These are phyloP conservation scores for Petrophora chlorosata DNA, from an alignment of 2,888 invertebrate genomes.

Conservation along the genomic window DNA sequence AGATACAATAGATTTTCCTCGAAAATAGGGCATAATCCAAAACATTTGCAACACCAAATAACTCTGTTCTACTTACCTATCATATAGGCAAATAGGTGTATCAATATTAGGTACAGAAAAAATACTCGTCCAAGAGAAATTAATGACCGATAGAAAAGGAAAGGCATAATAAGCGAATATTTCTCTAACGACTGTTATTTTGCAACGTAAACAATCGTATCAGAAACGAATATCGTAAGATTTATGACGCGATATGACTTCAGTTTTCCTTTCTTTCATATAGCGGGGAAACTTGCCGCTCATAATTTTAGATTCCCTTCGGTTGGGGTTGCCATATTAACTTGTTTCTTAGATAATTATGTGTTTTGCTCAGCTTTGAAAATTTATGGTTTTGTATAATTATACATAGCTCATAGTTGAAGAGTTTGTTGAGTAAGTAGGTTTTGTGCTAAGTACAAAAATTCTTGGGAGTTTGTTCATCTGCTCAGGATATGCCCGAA, in stretches of 20 bases:
- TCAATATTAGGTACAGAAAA: background rate
- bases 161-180: constrained; percentile 35
- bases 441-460: too few relatives aligned
- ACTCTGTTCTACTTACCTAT: background rate
- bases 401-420: too few relatives aligned
- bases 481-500: too few relatives aligned
- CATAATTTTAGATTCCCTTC: constrained; percentile 33
- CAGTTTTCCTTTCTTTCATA: constrained; percentile 69
- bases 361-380: background rate
- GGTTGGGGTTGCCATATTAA: constrained; percentile 16
- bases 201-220: constrained; percentile 56
- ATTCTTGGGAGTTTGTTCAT: too few relatives aligned
- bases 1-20: too few relatives aligned
- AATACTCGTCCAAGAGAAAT: constrained; percentile 11
- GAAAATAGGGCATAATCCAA: too few relatives aligned
- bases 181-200: constrained; percentile 47
- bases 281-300: constrained; percentile 53
- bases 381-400: too few relatives aligned
- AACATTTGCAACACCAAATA: too few relatives aligned
- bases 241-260: constrained; percentile 70
- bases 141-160: constrained; percentile 40
- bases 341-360: background rate
- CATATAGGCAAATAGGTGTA: background rate
- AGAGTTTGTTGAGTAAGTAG: too few relatives aligned
- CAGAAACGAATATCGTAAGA: constrained; percentile 61